Base-by-base conservation (phyloP, 2,888 invertebrate species). In the Hedychridium roseum region DNA sequence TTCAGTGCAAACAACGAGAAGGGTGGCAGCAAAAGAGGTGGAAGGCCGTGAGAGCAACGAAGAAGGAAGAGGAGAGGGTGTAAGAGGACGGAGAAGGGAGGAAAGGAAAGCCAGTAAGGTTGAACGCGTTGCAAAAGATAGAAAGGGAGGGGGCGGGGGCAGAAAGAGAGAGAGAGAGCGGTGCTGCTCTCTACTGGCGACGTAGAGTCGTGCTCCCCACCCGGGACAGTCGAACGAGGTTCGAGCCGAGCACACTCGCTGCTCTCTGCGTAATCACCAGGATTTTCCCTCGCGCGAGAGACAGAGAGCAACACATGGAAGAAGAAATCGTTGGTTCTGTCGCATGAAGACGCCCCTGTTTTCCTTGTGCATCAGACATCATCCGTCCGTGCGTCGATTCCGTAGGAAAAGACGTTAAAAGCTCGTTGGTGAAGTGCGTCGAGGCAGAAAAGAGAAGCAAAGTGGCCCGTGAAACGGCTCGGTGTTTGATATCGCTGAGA, bases 141-240 rank as follows among this genome's bases (percentile, higher is more conserved):
- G 31, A 14, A 43, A 20, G 34, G 23, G 27, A 26, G 44, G 38
- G 23, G 9, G 34, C 27, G 12, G 35, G 27, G 30, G 18, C 32
- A 17, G 26, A 17, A 27, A 37, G 47, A 26, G 39, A 35, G 49
- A 42, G 50, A 50, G 53, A 51, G 61, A 61, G 57, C 56, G 48
- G 73, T 71, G 70, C 64, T 70, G 72, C 73, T 62, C 66, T 57
- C 73, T 72, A 61, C 64, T 66, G 70, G 64, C 63, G 58, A 64
- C 57, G 57, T 62, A 54, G 54, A 62, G 61, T 59, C 62, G 55
- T 45, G 50, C 63, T 64, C 65, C 70, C 68, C 61, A 65, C 64
- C 66, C 64, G 61, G 54, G 62, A 62, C 63, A 66, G 66, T 65
- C 64, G 66, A 65, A 64, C 64, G 67, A 66, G 64, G 56, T 64